phyloP scores from a whole-genome alignment of 2,113 vertebrate species.

The Myiagra hebetior region DNA sequence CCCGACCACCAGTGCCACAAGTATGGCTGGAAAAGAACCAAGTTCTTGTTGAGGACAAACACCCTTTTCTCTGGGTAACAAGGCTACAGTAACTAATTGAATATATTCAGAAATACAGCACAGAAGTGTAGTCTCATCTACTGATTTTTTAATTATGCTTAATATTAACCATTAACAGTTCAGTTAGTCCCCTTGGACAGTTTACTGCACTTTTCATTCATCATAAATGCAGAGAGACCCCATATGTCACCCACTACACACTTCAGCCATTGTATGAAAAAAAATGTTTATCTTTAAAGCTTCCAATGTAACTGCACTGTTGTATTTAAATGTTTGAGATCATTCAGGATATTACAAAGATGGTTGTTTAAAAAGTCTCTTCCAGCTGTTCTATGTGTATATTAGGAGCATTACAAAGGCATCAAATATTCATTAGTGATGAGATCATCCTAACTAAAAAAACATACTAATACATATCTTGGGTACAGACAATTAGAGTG shows the following conservation, averaged over 20 bases:
- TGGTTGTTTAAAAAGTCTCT: not conserved
- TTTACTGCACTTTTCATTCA: not conserved
- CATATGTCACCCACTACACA: not conserved
- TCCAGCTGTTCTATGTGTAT: not conserved
- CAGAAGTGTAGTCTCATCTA: not conserved
- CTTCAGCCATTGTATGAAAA: not conserved
- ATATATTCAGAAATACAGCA: not conserved
- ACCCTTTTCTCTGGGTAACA: not conserved
- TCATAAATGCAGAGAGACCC: not conserved
- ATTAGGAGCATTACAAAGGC: slow-evolving; percentile 1
- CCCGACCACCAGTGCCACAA: not conserved
- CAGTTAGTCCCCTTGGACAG: not conserved
- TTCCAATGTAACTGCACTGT: not conserved
- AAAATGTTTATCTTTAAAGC: not conserved
- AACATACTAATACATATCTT: not conserved
- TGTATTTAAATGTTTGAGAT: slow-evolving; percentile 17
- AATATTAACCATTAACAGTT: not conserved
- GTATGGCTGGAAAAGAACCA: not conserved
- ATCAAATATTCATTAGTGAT: not conserved
- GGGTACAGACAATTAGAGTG: not conserved
- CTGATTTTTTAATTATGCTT: not conserved
- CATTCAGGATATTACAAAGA: slow-evolving; percentile 1
- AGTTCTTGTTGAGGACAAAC: not conserved
- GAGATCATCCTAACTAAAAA: not conserved
- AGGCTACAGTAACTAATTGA: not conserved